These are phyloP conservation scores for Macroglossus sobrinus DNA, from an alignment of 2,113 vertebrate genomes.

Conservation along the genomic window DNA sequence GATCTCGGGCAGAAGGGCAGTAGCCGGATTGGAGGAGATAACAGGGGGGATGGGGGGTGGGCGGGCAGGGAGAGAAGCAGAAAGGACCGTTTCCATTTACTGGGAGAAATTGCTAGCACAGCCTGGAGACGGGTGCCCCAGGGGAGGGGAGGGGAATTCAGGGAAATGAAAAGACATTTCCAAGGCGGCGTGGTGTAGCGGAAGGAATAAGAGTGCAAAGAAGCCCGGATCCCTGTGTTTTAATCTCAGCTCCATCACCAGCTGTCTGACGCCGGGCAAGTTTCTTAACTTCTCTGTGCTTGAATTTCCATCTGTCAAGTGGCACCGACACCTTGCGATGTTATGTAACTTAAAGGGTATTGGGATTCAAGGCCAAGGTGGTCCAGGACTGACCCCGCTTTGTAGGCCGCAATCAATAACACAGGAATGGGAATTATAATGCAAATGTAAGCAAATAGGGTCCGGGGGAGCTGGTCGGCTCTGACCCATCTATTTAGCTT, in stretches of 20 bases:
- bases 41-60: neutral
- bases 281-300: neutral
- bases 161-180: neutral
- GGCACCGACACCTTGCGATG: neutral
- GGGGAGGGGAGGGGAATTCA: neutral
- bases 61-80: neutral
- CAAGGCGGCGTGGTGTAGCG: neutral
- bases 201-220: neutral
- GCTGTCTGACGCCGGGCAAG: neutral
- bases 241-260: neutral
- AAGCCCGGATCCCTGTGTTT: neutral
- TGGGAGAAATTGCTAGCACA: too few relatives aligned
- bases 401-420: rapidly evolving
- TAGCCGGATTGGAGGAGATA: rapidly evolving
- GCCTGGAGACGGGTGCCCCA: neutral
- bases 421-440: neutral
- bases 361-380: rapidly evolving
- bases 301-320: neutral
- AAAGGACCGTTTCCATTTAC: neutral
- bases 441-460: rapidly evolving
- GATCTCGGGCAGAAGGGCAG: neutral
- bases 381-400: rapidly evolving
- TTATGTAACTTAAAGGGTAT: neutral
- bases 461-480: rapidly evolving
- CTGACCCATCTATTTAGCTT: neutral